Evolutionary conservation across 2,888 invertebrate species (phyloP).

Genomic region (Drosophila yooni): DNA sequence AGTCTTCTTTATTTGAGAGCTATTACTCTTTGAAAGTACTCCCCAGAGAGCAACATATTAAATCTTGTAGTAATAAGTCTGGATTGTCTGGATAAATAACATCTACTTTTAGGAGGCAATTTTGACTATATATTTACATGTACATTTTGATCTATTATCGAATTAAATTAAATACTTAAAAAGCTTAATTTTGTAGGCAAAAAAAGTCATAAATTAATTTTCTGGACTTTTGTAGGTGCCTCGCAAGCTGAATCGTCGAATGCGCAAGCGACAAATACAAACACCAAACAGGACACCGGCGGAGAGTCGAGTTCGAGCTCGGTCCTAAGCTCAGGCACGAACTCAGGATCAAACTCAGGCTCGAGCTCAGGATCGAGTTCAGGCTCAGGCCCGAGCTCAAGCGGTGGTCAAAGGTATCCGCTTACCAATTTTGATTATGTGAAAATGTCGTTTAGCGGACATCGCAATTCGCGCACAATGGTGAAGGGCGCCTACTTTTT

Average conservation of each 20-base stretch:
- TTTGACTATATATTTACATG: not conserved
- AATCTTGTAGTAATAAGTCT: not conserved
- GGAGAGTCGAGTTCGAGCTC: not conserved
- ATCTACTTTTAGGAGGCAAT: no score
- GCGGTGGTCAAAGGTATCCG: conserved; percentile 19
- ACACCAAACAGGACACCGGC: not conserved
- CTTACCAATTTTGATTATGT: conserved; percentile 85
- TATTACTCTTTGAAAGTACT: not conserved
- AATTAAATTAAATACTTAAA: not conserved
- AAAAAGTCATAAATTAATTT: not conserved
- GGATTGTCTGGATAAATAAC: not conserved
- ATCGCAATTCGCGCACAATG: conserved; percentile 92
- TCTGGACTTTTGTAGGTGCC: not conserved
- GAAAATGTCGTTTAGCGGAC: conserved; percentile 90
- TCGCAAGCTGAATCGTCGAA: not conserved
- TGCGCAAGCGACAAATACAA: not conserved
- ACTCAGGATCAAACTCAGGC: fast-evolving
- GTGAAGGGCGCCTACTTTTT: conserved; percentile 94
- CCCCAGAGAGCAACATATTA: not conserved
- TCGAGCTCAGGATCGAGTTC: not conserved
- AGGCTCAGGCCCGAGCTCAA: not conserved
- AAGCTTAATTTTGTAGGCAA: not conserved
- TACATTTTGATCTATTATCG: not conserved
- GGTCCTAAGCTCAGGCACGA: not conserved
- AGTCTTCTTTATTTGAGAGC: not conserved